Base-by-base conservation (phyloP, 2,113 vertebrate genomes). In the Pundamilia nyererei region DNA sequence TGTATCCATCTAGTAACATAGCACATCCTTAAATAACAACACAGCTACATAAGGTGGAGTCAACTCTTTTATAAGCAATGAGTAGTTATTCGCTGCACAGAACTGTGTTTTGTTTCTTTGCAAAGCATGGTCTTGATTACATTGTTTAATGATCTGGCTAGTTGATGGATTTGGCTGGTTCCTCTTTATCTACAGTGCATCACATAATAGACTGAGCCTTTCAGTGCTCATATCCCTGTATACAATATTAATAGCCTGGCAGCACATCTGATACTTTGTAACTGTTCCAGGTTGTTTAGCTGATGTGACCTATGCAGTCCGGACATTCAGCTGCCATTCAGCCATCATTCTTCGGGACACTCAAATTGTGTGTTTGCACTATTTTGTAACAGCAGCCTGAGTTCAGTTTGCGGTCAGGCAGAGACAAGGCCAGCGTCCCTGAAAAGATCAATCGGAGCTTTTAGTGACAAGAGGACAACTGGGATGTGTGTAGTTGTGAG, bases 371-470 rank as follows among this genome's bases (percentile, higher is more conserved):
- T 35, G 9, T 31, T 49, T n/a, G 10, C 54, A 35, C 56, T 72
- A n/a, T 75, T 88, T 56, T 79, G 79, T 31, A 83, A 49, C 87
- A 68, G 15, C 60, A 19, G 51, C 62, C 21, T 0, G 68, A 83
- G 91, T 93, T 94, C 91, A 95, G 84, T 7, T 19, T 6, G 84
- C 81, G 87, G 93, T 93, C 89, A 90, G 7, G 24, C 86, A 49
- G 40, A 89, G 83, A 84, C 51, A 10, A 89, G 68, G 58, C 54
- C 87, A 45, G 33, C 24, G 55, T 88, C 80, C 21, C 72, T 79
- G 31, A 80, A 91, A 86, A 92, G 84, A 92, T 88, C 91, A 92
- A 88, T 93, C 5, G 19, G 38, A 65, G 58, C 54, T 82, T 70
- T 82, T 80, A 65, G 70, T 68, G 89, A 91, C 87, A 45, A 86